A percentile compares a stretch with the other conserved stretches of the same genome.
phyloP scores from a whole-genome alignment of 2,113 vertebrate species.

The Sisor rabdophorus region DNA sequence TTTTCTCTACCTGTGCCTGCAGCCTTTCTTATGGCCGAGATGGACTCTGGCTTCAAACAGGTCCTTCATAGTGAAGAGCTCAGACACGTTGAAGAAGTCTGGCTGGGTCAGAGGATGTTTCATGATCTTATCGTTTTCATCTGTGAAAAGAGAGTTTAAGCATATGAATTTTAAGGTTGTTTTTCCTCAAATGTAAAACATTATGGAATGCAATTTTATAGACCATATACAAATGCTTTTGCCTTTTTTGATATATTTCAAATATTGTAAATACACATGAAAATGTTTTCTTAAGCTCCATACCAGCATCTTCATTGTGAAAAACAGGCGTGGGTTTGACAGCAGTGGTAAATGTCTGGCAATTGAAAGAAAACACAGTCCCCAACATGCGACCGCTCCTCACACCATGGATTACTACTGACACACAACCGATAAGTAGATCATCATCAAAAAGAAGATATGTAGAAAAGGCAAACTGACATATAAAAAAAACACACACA shows the following conservation, averaged over 20 bases:
- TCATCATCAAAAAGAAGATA: background rate
- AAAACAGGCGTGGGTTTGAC: conserved; percentile 3
- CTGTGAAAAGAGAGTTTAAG: conserved; percentile 23
- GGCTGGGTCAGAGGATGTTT: conserved; percentile 71
- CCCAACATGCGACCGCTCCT: conserved; percentile 32
- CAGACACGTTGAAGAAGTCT: conserved; percentile 84
- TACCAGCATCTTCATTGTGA: conserved; percentile 50
- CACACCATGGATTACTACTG: conserved; percentile 48
- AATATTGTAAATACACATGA: background rate
- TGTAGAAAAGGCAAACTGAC: background rate
- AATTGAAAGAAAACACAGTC: conserved; percentile 25
- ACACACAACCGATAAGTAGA: background rate
- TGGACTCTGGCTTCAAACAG: conserved; percentile 89
- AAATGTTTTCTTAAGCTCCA: no score
- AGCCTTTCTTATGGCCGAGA: conserved; percentile 88
- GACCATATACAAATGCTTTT: background rate
- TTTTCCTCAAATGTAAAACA: no score
- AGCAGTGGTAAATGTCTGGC: conserved; percentile 46
- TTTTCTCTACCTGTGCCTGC: conserved; percentile 81
- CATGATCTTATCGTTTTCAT: conserved; percentile 58
- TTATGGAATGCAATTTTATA: no score
- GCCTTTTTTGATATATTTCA: background rate
- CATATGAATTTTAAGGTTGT: background rate
- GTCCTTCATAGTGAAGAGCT: conserved; percentile 81
- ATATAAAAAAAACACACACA: background rate